Evolutionary conservation across 2,797 vertebrate species (phyloP).

Genomic region (Syngnathus rostellatus): DNA sequence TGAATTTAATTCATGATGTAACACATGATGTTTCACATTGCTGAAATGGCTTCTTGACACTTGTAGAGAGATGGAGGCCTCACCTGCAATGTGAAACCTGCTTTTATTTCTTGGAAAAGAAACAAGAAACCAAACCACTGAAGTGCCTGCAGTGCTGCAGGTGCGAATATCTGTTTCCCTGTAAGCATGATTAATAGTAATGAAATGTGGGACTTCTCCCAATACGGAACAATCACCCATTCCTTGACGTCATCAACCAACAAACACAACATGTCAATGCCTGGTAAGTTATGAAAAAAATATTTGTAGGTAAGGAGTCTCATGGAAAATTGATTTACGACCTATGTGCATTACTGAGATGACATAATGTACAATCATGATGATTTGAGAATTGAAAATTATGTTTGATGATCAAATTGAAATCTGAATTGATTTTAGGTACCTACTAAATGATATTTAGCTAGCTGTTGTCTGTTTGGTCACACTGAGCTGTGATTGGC

Average conservation of each 20-base stretch:
- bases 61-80: constrained; percentile 35
- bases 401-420: constrained; percentile 38
- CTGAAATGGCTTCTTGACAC: constrained; percentile 37
- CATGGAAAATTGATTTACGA: constrained; percentile 49
- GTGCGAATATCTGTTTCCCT: constrained; percentile 67
- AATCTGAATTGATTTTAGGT: neutral
- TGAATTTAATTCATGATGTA: constrained; percentile 7
- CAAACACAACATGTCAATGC: constrained; percentile 52
- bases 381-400: constrained; percentile 58
- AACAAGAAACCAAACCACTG: constrained; percentile 60
- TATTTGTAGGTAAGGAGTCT: constrained; percentile 33
- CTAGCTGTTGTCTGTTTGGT: neutral
- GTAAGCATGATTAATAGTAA: constrained; percentile 68
- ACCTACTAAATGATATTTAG: neutral
- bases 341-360: constrained; percentile 58
- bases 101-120: constrained; percentile 54
- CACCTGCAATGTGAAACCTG: constrained; percentile 72
- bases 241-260: constrained; percentile 57
- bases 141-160: constrained; percentile 73
- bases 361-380: constrained; percentile 20
- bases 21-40: constrained; percentile 40
- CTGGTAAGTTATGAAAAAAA: constrained; percentile 31
- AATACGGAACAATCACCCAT: constrained; percentile 44
- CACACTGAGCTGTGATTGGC: too few relatives aligned
- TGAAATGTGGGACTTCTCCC: constrained; percentile 57